Percentiles rank a stretch among this genome's conserved stretches.
phyloP scores from a whole-genome alignment of 2,797 vertebrate species.

The Alectoris magna region DNA sequence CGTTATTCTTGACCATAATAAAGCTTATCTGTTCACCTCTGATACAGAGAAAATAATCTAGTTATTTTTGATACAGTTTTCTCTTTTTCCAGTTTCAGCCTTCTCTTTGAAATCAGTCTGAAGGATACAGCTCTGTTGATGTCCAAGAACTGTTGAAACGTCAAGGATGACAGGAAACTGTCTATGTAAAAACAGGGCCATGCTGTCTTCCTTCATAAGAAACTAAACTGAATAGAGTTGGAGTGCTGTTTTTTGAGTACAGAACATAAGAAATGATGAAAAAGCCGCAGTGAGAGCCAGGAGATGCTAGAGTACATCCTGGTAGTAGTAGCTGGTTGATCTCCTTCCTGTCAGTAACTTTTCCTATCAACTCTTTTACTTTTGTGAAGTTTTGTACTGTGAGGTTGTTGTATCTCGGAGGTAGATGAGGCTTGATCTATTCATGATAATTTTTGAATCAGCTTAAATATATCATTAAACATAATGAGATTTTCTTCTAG shows the following conservation, averaged over 20 bases:
- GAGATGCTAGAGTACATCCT: slow-evolving; percentile 1
- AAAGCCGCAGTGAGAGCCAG: neutral
- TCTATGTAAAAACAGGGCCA: slow-evolving; percentile 31
- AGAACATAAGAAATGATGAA: neutral
- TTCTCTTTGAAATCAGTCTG: slow-evolving; percentile 5
- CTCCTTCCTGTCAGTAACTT: slow-evolving; percentile 16
- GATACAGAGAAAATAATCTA: slow-evolving; percentile 10
- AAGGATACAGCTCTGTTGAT: slow-evolving; percentile 41
- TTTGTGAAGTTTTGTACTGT: neutral
- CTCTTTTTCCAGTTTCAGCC: neutral
- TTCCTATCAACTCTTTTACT: neutral
- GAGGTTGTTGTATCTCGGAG: slow-evolving; percentile 12
- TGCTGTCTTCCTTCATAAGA: slow-evolving; percentile 26
- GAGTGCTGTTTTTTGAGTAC: neutral
- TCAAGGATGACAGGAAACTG: neutral
- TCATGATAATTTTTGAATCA: slow-evolving; percentile 21
- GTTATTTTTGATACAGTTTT: slow-evolving; percentile 30
- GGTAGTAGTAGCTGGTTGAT: neutral
- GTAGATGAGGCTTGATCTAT: slow-evolving; percentile 17
- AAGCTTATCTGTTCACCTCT: slow-evolving; percentile 27
- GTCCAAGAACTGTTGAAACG: slow-evolving; percentile 38
- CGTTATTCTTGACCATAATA: slow-evolving; percentile 24
- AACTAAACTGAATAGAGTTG: neutral
- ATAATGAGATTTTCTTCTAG: slow-evolving; percentile 12
- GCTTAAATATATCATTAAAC: slow-evolving; percentile 24